Evolutionary conservation across 2,113 vertebrate genomes (phyloP), one percentile per base, ranked within the genome.

Genomic region (Poeciliopsis retropinna): DNA sequence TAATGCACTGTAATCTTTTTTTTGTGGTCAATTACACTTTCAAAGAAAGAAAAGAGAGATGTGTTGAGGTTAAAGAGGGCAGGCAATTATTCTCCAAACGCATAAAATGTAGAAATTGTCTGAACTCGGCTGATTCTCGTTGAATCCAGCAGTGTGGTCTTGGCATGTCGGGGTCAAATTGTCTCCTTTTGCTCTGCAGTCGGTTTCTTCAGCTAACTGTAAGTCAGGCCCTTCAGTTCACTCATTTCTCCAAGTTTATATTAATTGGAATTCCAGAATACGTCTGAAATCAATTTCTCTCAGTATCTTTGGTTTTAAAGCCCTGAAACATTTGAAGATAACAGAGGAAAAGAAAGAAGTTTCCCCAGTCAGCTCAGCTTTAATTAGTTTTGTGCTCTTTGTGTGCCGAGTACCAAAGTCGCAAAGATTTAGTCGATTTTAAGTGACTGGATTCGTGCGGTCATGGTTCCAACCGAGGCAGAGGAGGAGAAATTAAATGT

Each of bases 221-320:
- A 11, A 32, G 81, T 76, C 17, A 14, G 65, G 60, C 61, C 47
- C 47, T 54, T 54, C 47, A 57, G 22, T 57, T 30, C 65, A 51
- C 76, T 67, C 79, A n/a, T 88, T 84, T 89, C 34, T 76, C 81
- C 75, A 88, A 75, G 57, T 90, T 73, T 92, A 0, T 70, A 86
- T 47, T 87, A 84, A 82, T 80, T 86, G 78, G 65, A 85, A 86
- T 83, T 70, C 17, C 27, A 51, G 73, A 87, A 77, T 51, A 29
- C 12, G 19, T 28, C 80, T 54, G 19, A 80, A 86, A 88, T 91
- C 83, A 90, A 92, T 92, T 93, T 90, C 62, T 71, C 78, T 69
- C 57, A 54, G 57, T 80, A 85, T 88, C 81, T 60, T 74, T 82
- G 51, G 78, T 74, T 86, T 81, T 76, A 76, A 82, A 81, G 83